Percentiles rank a stretch among this genome's conserved stretches.
Evolutionary conservation across 2,888 invertebrate species (phyloP).

Genomic region (Cephus pygmeus): DNA sequence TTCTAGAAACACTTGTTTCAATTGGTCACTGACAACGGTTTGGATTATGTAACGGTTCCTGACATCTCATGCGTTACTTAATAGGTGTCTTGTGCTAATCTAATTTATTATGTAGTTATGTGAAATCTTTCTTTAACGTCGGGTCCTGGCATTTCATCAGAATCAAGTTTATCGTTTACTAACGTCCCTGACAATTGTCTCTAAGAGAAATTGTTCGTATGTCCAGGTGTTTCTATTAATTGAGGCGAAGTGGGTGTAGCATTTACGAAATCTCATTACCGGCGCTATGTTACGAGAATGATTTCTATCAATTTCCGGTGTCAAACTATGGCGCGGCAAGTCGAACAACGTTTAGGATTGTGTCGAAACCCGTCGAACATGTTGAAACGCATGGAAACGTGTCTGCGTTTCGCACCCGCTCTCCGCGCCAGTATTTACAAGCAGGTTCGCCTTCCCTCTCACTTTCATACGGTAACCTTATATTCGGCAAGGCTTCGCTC

Average conservation of each 20-base stretch:
- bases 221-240: constrained; percentile 2
- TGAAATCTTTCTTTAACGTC: too few relatives aligned
- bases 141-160: too few relatives aligned
- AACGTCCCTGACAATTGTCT: too few relatives aligned
- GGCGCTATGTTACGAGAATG: too few relatives aligned
- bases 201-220: constrained; percentile 13
- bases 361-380: neutral
- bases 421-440: constrained; percentile 15
- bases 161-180: too few relatives aligned
- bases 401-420: constrained; percentile 7
- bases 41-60: neutral
- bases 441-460: constrained; percentile 48
- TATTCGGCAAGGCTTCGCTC: neutral
- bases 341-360: neutral
- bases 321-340: neutral
- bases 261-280: too few relatives aligned
- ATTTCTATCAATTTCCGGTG: too few relatives aligned
- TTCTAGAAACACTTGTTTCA: too few relatives aligned
- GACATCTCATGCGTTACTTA: constrained; percentile 27
- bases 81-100: constrained; percentile 8
- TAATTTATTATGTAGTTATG: too few relatives aligned
- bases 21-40: too few relatives aligned
- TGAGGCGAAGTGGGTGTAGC: too few relatives aligned
- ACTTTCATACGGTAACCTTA: constrained; percentile 61
- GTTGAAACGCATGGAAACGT: neutral